Evolutionary conservation across 2,888 invertebrate genomes (phyloP), one percentile per base, ranked within the genome.

Genomic region (Torymus texanus): DNA sequence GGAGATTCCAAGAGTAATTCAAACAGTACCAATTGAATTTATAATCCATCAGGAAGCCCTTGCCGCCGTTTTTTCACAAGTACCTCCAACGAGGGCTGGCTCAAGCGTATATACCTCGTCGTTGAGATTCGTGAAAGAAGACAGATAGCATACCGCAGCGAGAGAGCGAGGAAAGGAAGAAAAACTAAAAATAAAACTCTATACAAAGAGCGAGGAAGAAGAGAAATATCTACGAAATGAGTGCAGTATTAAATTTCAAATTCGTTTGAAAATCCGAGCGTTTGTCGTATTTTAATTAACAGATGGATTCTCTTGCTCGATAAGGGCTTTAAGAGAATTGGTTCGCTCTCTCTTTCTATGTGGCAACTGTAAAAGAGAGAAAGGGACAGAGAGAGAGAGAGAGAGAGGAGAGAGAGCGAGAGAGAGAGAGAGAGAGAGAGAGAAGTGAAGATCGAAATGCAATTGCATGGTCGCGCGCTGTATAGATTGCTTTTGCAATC

Each of bases 271-370:
- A 72, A 53, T 79, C 66, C 67, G 18, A 59, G 51, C 65, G 72
- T 73, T 75, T 80, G 75, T 73, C 72, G 78, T 73, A 81, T 81
- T 81, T 82, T 82, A 81, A 82, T 82, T 82, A 81, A 78, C 82
- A 80, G 79, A 81, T 81, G 80, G 78, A 81, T 81, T 53, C 76
- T 18, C 72, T 70, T 79, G 75, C 76, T 65, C 73, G 70, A 75
- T 79, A 81, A 76, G 81, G 66, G 79, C 72, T 78, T 79, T 75
- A 68, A 79, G 66, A 70, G 70, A 81, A 81, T 81, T 79, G 72
- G 53, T 76, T 73, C 55, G 56, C 67, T 63, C 71, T 78, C 55
- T 58, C 14, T 24, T 13, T 11, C 12, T 2, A 24, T 3, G 16
- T 18, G 8, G n/a, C 41, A 63, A 41, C 51, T 24, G 51, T 4